A percentile compares a stretch with the other conserved stretches of the same genome.
These are phyloP conservation scores for Ochropacha duplaris DNA, from an alignment of 2,888 invertebrate genomes.

Conservation along the genomic window DNA sequence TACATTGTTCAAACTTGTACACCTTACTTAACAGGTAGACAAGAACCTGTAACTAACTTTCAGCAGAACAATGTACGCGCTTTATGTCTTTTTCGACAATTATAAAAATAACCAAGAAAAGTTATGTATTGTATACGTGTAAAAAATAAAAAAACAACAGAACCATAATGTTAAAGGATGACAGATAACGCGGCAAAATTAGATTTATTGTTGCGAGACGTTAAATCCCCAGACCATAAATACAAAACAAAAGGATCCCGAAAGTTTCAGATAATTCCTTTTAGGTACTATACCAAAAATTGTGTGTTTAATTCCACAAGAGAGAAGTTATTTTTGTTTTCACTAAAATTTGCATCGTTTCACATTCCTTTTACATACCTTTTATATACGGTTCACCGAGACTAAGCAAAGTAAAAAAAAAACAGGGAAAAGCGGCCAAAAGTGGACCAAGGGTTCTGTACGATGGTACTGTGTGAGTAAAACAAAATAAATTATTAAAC, in stretches of 20 bases:
- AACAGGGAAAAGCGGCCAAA: too few relatives aligned
- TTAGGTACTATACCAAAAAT: conserved; percentile 11
- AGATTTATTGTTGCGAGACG: conserved; percentile 31
- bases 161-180: conserved; percentile 37
- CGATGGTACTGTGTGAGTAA: too few relatives aligned
- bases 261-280: conserved; percentile 23
- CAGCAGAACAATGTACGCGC: too few relatives aligned
- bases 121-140: too few relatives aligned
- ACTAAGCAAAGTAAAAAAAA: too few relatives aligned
- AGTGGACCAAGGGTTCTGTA: too few relatives aligned
- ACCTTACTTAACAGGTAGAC: not conserved
- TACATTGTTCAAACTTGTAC: too few relatives aligned
- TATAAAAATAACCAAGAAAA: not conserved
- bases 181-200: conserved; percentile 34
- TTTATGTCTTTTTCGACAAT: too few relatives aligned
- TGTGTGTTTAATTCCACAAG: not conserved
- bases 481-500: too few relatives aligned
- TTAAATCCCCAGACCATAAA: not conserved
- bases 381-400: too few relatives aligned
- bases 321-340: not conserved
- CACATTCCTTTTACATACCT: not conserved
- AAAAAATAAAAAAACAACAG: conserved; percentile 11
- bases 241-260: conserved; percentile 5
- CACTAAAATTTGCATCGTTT: not conserved
- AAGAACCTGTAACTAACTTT: not conserved